phyloP scores from a whole-genome alignment of 30 jellyfish, hydroid and myxozoan genomes.

The Hydractinia echinata region DNA sequence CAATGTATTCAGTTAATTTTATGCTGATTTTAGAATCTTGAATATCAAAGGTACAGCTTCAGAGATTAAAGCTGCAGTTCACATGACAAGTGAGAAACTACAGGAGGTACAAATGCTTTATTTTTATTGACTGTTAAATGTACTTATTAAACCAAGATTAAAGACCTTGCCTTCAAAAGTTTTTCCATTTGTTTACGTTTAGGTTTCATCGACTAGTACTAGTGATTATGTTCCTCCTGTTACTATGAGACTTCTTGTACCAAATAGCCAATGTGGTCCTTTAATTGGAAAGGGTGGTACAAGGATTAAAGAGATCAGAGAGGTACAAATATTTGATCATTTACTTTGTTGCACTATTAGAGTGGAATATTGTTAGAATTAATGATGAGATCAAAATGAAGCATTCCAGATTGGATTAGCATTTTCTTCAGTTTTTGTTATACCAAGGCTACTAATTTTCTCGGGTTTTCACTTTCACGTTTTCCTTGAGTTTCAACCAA shows the following conservation, averaged over 20 bases:
- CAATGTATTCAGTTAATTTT: neutral
- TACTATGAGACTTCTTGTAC: conserved; percentile 71
- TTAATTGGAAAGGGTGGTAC: conserved; percentile 92
- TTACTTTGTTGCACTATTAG: neutral
- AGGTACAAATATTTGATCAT: conserved; percentile 23
- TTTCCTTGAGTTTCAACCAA: too few species aligned
- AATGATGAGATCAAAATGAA: neutral
- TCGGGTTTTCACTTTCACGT: too few species aligned
- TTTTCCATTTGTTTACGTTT: neutral
- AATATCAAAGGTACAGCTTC: conserved; percentile 63
- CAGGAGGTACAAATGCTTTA: conserved; percentile 50
- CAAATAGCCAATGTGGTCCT: conserved; percentile 98
- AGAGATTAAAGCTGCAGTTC: conserved; percentile 62
- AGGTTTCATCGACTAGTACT: neutral
- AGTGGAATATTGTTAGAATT: neutral
- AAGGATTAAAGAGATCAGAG: conserved; percentile 78
- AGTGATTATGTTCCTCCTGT: conserved; percentile 77
- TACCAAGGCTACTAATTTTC: too few species aligned
- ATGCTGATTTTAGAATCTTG: conserved; percentile 45
- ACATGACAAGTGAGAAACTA: conserved; percentile 58
- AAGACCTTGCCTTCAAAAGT: neutral
- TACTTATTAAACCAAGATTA: neutral
- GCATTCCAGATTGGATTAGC: too few species aligned
- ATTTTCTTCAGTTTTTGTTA: too few species aligned
- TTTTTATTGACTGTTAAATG: neutral